These are phyloP conservation scores for Chloroclysta siterata DNA, from an alignment of 2,888 invertebrate genomes.

Conservation along the genomic window DNA sequence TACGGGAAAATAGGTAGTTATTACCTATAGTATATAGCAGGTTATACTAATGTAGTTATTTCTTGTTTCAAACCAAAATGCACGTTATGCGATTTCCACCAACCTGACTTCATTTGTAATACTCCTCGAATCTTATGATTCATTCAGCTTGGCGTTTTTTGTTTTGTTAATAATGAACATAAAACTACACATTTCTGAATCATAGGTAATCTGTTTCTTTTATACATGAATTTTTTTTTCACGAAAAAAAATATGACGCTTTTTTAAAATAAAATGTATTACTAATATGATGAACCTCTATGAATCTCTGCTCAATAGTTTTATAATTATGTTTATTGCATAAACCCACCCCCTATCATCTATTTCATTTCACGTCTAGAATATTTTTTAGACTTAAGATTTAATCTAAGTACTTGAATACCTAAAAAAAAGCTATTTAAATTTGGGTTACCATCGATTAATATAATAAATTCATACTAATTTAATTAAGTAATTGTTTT, in stretches of 20 bases:
- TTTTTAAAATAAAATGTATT: background rate
- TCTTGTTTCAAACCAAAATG: background rate
- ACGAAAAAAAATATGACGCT: background rate
- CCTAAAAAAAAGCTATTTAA: slow-evolving; percentile 17
- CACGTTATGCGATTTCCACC: background rate
- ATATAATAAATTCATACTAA: slow-evolving; percentile 36
- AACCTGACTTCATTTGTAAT: background rate
- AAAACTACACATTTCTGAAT: slow-evolving; percentile 7
- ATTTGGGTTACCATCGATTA: slow-evolving; percentile 29
- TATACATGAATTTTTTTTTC: background rate
- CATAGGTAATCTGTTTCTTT: background rate
- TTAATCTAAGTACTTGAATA: slow-evolving; percentile 29
- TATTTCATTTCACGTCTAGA: slow-evolving; percentile 38
- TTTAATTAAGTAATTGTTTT: slow-evolving; percentile 33
- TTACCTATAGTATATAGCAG: no score
- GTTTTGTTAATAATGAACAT: slow-evolving; percentile 10
- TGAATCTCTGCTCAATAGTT: slow-evolving; percentile 74
- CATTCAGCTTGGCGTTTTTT: slow-evolving; percentile 27
- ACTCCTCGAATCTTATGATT: slow-evolving; percentile 57
- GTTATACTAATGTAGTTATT: no score
- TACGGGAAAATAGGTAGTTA: no score
- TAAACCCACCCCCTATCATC: slow-evolving; percentile 78
- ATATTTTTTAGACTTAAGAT: slow-evolving; percentile 39
- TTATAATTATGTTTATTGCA: slow-evolving; percentile 53
- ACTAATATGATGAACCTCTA: slow-evolving; percentile 27